Base-by-base conservation (phyloP, 2,113 vertebrate genomes). In the Spilogale gracilis region DNA sequence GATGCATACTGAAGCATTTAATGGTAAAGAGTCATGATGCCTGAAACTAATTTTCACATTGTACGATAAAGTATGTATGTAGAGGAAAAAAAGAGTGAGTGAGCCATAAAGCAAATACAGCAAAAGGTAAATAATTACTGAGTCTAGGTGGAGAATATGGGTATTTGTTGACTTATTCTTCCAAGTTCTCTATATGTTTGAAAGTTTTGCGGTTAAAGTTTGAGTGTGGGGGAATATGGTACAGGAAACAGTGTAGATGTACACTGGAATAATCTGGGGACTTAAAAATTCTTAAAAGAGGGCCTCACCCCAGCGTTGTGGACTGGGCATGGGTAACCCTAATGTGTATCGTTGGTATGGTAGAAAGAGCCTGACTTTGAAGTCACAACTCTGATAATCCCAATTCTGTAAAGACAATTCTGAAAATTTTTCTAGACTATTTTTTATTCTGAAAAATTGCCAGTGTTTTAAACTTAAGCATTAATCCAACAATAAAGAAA, bases 401-500 rank as follows among this genome's bases (percentile, higher is more conserved):
- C 60, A 91, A 80, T 30, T 13, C 81, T 71, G 85, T 58, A 96
- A 88, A 94, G 30, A 81, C 48, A 95, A 89, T 14, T 86, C 45
- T 88, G 74, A 88, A 81, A 25, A 48, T 21, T 63, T 97, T 67
- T 60, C 67, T 93, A 79, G n/a, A 56, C n/a, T 86, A 63, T 38
- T 56, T 93, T 82, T 94, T 69, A 84, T 67, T 91, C 73, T 78
- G 69, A 91, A 90, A 98, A 91, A 48, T 60, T 82, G 60, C 16
- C 76, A 74, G 10, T 58, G 48, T 85, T 91, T 94, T 93, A 93
- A 84, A 91, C 58, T 89, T 86, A 95, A 27, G 25, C 54, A 96
- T 94, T 91, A 88, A 91, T 85, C 38, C 23, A 96, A 94, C 50
- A 93, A 71, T 25, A 89, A 93, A 95, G 78, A 91, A 97, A 91